Evolutionary conservation across 1,140 invertebrate genomes (phyloP), one percentile per base, ranked within the genome.

Genomic region (Papilio polytes): DNA sequence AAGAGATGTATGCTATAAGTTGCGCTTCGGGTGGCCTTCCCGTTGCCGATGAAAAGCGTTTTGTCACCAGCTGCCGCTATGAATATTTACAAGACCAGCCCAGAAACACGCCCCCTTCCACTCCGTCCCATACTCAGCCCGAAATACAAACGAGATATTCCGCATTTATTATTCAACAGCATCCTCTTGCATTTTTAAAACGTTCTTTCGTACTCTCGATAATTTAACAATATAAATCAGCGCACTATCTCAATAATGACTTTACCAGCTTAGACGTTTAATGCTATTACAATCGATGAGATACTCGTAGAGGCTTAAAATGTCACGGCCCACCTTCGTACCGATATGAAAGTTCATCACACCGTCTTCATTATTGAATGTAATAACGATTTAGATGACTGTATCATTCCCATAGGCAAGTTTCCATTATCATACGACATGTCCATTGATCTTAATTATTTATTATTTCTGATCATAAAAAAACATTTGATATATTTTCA

Each of bases 331-430:
- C 85, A 84, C 84, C 85, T 87, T 73, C 79, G 82, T 87, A 88
- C 82, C 86, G 86, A 90, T 90, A 94, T 82, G 87, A 93, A 93
- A 93, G 91, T 93, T 93, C 90, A 93, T 94, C 90, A 92, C 88
- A 89, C 83, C 83, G 84, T 86, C 88, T 89, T 91, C 88, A 92
- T 93, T 92, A 91, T 90, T 87, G 86, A 87, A 86, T 83, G 87
- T 91, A 91, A 91, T 92, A 91, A 90, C 87, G 88, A 90, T 83
- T 85, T 84, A 89, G 88, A 93, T 91, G 92, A 92, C 92, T 93
- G 87, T 90, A 93, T 93, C 89, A 89, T 90, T 94, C 86, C 87
- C 83, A 81, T 80, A 74, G 80, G 83, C 78, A 76, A 79, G 89
- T 92, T 83, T 89, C 88, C 90, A 91, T 91, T 88, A 83, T 84